phyloP scores from a whole-genome alignment of 1,140 invertebrate genomes.

The Spodoptera litura region DNA sequence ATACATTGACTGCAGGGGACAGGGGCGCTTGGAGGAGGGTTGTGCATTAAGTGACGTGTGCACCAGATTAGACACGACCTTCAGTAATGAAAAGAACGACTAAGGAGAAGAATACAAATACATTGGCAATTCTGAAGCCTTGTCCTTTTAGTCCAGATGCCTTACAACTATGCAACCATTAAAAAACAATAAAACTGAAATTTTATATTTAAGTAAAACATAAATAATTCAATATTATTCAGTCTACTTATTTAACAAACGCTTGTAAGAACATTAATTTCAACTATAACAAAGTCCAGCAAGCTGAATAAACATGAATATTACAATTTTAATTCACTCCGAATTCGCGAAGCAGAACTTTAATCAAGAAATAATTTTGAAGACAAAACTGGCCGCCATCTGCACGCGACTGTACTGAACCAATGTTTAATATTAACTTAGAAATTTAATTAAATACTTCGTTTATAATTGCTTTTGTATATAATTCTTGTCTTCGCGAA shows the following conservation, averaged over 20 bases:
- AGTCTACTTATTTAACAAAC: background rate
- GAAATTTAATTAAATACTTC: conserved; percentile 50
- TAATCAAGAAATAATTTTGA: conserved; percentile 56
- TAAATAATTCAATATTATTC: background rate
- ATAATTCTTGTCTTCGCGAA: background rate
- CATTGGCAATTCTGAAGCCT: too few species aligned
- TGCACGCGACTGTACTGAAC: conserved; percentile 52
- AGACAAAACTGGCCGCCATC: conserved; percentile 49
- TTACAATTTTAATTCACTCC: conserved; percentile 49
- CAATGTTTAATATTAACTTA: conserved; percentile 50
- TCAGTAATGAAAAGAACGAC: too few species aligned
- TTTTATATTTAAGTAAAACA: too few species aligned
- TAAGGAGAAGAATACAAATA: too few species aligned
- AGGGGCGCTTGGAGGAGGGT: too few species aligned
- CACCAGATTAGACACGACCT: too few species aligned
- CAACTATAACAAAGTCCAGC: conserved; percentile 1
- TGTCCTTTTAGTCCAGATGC: too few species aligned
- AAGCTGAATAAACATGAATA: conserved; percentile 30
- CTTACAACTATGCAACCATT: too few species aligned
- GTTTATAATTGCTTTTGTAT: conserved; percentile 36
- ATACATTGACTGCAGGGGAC: too few species aligned
- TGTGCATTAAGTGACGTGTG: too few species aligned
- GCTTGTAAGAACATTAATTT: conserved; percentile 29
- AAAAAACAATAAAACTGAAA: too few species aligned
- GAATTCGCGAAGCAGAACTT: conserved; percentile 44